phyloP scores from a whole-genome alignment of 2,888 invertebrate species.

The Endomychus coccineus region DNA sequence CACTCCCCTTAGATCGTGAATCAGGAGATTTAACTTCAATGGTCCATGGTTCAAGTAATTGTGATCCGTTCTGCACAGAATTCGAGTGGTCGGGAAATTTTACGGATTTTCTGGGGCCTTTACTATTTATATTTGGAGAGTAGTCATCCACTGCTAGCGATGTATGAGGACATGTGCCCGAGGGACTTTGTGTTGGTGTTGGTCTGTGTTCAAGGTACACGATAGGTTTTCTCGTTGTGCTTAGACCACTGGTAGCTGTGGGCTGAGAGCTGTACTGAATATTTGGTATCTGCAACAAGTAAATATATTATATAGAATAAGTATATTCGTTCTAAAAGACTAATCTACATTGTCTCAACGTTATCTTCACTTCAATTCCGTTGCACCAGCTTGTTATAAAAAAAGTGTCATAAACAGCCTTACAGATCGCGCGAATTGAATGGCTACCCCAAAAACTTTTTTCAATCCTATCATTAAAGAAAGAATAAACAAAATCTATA shows the following conservation, averaged over 20 bases:
- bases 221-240: conserved; percentile 38
- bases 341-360: no score
- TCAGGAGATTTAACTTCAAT: conserved; percentile 33
- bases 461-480: no score
- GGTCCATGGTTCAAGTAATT: conserved; percentile 38
- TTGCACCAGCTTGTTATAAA: no score
- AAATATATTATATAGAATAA: no score
- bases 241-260: conserved; percentile 49
- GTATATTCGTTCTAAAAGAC: no score
- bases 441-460: no score
- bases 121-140: conserved; percentile 45
- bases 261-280: conserved; percentile 50
- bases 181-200: conserved; percentile 49
- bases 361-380: no score
- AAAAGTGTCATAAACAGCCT: no score
- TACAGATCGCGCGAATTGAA: no score
- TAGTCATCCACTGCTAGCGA: conserved; percentile 39
- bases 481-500: no score
- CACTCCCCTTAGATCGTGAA: conserved; percentile 21
- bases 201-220: conserved; percentile 48
- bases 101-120: conserved; percentile 58
- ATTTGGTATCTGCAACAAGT: conserved; percentile 43
- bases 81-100: conserved; percentile 54
- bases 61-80: conserved; percentile 29
- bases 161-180: conserved; percentile 38